Evolutionary conservation across 2,888 invertebrate genomes (phyloP).

Genomic region (Drosophila borealis): DNA sequence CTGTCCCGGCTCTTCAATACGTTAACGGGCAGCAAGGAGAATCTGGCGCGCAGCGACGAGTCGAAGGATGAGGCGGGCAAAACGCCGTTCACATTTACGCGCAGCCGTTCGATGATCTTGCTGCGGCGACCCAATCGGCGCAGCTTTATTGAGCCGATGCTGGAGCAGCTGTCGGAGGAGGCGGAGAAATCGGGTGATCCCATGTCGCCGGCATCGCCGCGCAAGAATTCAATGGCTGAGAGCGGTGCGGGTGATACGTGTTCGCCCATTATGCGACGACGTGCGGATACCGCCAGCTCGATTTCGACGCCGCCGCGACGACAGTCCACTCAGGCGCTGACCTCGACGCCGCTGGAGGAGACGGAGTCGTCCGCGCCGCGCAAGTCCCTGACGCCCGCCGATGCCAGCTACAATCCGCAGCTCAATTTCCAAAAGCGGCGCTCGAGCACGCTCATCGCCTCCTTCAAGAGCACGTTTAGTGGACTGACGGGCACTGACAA

Average conservation of each 20-base stretch:
- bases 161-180: conserved; percentile 84
- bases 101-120: conserved; percentile 84
- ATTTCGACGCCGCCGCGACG: conserved; percentile 62
- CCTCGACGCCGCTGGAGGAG: conserved; percentile 75
- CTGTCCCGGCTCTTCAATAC: conserved; percentile 82
- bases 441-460: conserved; percentile 81
- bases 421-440: conserved; percentile 81
- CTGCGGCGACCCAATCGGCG: conserved; percentile 83
- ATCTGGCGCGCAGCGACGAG: conserved; percentile 70
- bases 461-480: conserved; percentile 81
- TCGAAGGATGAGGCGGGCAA: conserved; percentile 52
- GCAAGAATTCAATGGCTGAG: conserved; percentile 73
- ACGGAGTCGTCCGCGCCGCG: conserved; percentile 34
- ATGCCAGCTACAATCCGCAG: conserved; percentile 71
- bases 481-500: conserved; percentile 34
- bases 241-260: conserved; percentile 18
- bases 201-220: conserved; percentile 75
- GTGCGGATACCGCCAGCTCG: conserved; percentile 53
- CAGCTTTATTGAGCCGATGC: conserved; percentile 83
- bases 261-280: conserved; percentile 55
- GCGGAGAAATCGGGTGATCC: conserved; percentile 78
- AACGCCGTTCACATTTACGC: conserved; percentile 81
- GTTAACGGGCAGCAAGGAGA: conserved; percentile 84
- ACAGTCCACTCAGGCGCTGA: conserved; percentile 60
- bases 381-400: conserved; percentile 62